These are phyloP conservation scores for Hyles lineata DNA, from an alignment of 2,888 invertebrate genomes.

Conservation along the genomic window DNA sequence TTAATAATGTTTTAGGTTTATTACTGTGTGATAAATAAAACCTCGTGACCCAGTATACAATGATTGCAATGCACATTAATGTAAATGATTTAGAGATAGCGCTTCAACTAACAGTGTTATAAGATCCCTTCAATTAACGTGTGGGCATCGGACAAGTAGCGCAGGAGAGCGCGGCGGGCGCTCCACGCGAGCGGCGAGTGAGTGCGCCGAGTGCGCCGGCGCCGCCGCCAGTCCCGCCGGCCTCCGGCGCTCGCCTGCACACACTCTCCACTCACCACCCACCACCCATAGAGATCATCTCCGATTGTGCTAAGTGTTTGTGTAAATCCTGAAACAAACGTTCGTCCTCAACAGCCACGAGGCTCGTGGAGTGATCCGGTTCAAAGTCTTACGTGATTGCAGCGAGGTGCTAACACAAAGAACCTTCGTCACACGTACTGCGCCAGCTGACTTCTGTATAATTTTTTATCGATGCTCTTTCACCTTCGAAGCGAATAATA, in stretches of 20 bases:
- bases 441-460: conserved; percentile 59
- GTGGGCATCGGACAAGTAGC: conserved; percentile 50
- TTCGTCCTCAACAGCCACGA: conserved; percentile 35
- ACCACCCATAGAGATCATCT: conserved; percentile 25
- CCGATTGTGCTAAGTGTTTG: conserved; percentile 53
- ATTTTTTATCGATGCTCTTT: conserved; percentile 74
- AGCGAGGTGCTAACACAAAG: conserved; percentile 72
- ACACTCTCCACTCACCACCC: conserved; percentile 34
- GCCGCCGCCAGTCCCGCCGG: conserved; percentile 61
- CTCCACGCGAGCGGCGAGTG: conserved; percentile 47
- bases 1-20: neutral
- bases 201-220: conserved; percentile 42
- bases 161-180: conserved; percentile 53
- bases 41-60: conserved; percentile 13
- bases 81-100: conserved; percentile 61
- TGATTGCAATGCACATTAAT: conserved; percentile 38
- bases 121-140: conserved; percentile 72
- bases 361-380: conserved; percentile 45
- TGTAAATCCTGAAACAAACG: conserved; percentile 63
- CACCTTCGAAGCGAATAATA: conserved; percentile 69
- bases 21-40: neutral
- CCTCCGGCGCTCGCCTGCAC: conserved; percentile 46
- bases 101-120: conserved; percentile 45
- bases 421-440: conserved; percentile 68
- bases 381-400: conserved; percentile 75